These are phyloP conservation scores for Microctenopoma stevenorrisi DNA, from an alignment of 2,797 vertebrate genomes.

Conservation along the genomic window DNA sequence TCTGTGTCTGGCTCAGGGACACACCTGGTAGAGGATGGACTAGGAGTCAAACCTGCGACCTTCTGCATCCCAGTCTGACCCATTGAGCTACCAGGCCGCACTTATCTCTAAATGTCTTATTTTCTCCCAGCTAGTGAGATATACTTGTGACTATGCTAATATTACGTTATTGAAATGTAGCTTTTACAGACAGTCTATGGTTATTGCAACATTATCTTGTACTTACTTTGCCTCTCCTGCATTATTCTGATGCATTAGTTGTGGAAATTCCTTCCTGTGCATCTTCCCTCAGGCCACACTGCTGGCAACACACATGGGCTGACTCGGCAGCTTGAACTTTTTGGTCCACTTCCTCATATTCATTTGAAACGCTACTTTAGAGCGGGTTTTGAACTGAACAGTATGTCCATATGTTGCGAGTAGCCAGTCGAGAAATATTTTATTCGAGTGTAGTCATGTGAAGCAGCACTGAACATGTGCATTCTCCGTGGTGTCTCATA, in stretches of 20 bases:
- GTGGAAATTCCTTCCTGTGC: conserved; percentile 29
- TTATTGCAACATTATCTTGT: conserved; percentile 44
- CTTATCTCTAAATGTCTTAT: too few species aligned
- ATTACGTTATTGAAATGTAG: conserved; percentile 2
- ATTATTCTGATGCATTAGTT: conserved; percentile 23
- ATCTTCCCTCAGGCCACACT: conserved; percentile 15
- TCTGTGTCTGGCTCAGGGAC: too few species aligned
- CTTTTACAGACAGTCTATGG: conserved; percentile 13
- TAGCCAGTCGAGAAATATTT: conserved; percentile 21
- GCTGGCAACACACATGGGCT: conserved; percentile 26
- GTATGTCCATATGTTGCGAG: not conserved
- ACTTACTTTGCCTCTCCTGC: conserved; percentile 30
- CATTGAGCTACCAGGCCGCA: too few species aligned
- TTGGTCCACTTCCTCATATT: conserved; percentile 1
- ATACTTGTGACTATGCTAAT: too few species aligned
- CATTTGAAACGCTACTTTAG: not conserved
- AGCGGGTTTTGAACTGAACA: not conserved
- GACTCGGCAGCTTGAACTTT: not conserved
- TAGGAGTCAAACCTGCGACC: too few species aligned
- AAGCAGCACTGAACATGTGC: conserved; percentile 17
- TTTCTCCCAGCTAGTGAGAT: not conserved
- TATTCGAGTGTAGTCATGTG: conserved; percentile 47
- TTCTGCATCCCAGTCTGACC: too few species aligned
- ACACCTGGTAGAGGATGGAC: too few species aligned
- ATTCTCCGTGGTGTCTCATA: conserved; percentile 41